Base-by-base conservation (phyloP, 92 coral and sea anemone genomes). In the Siderastrea siderea region DNA sequence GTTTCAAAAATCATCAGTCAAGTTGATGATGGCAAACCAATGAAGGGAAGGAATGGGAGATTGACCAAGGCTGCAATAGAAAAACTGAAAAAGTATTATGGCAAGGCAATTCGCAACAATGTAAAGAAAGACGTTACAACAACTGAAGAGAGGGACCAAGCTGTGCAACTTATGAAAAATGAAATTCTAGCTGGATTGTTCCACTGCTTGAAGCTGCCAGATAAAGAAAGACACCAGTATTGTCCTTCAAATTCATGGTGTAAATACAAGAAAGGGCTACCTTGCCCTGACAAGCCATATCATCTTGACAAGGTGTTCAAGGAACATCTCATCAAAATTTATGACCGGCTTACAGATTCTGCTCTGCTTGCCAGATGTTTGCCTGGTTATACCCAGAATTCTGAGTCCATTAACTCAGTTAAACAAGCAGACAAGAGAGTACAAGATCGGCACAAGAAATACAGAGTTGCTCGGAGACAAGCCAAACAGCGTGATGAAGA, bases 1-100 rank as follows among this genome's bases (percentile, higher is more conserved):
- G 19, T 85, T 88, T 71, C 95, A 90, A 78, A 90, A 60, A 58
- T 77, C 82, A 53, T 26, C 73, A n/a, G 52, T 46, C 46, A 91
- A 91, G 64, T 46, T 91, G 85, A 44, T 7, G 94, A 87, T 91
- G 91, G 94, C 15, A 87, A 91, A 55, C 68, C 91, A 38, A 69
- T 91, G 44, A 80, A 71, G 26, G 91, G 91, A 1, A 51, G 43
- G 38, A 7, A 19, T 48, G 86, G 90, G 3, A 79, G 93, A 59
- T 67, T 84, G 15, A 69, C 93, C 15, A 89, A 84, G 66, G 45
- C 45, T 19, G 82, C 92, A 38, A 91, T 78, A 17, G 84, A 78
- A 77, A 84, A 88, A 50, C 87, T 91, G 16, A 53, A 92, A 74
- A 86, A 54, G 38, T 69, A 88, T 59, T 88, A 84, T 75, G 92